Conservation (phyloP, 2,113 vertebrate genomes). For the Pampusana beccarii region DNA sequence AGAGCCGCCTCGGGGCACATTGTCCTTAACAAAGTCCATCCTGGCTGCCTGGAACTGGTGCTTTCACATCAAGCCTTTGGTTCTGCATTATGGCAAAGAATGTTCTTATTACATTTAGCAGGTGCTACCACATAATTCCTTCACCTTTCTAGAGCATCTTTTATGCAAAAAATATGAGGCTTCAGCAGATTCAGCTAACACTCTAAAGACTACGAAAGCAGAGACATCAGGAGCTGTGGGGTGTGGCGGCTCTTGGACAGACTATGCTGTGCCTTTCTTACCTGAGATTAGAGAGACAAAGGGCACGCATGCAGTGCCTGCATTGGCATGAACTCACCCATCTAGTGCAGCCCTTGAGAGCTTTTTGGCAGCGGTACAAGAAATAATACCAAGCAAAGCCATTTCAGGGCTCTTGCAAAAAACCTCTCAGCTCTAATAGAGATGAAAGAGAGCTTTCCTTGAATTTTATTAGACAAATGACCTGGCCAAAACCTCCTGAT, state of each 20-base stretch:
- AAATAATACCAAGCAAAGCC: neutral
- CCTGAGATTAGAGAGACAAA: neutral
- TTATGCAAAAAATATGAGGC: neutral
- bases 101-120: neutral
- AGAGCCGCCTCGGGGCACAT: neutral
- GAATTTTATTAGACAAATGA: neutral
- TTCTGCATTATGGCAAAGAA: neutral
- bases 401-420: neutral
- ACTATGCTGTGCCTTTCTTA: neutral
- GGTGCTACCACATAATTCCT: neutral
- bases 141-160: neutral
- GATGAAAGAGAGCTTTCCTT: neutral
- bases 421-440: neutral
- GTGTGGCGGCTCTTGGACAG: neutral
- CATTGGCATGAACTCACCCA: neutral
- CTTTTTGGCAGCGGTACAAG: neutral
- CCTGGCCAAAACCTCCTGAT: neutral
- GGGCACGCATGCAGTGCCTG: rapidly evolving
- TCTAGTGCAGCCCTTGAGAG: neutral
- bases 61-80: neutral
- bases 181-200: neutral
- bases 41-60: neutral
- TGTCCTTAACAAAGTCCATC: neutral
- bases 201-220: neutral
- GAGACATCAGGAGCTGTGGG: neutral